These are phyloP conservation scores for Uromys caudimaculatus DNA, from an alignment of 2,797 vertebrate species.

Conservation along the genomic window DNA sequence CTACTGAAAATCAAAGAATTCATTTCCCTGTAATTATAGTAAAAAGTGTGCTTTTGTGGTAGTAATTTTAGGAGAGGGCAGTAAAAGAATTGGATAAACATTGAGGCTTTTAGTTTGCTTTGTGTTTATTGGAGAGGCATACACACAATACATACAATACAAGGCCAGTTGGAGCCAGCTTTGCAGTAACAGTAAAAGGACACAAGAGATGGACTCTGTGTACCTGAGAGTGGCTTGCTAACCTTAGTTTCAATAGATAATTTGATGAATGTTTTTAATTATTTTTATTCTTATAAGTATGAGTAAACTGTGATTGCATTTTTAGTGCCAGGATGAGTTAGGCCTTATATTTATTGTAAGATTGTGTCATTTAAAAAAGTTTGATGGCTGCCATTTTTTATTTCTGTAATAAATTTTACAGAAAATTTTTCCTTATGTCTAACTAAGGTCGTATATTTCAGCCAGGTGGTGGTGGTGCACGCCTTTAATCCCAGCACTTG, in stretches of 20 bases:
- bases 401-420: conserved; percentile 52
- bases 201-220: background rate
- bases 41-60: background rate
- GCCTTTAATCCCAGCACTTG: background rate
- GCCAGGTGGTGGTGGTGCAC: background rate
- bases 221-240: background rate
- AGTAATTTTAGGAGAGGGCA: conserved; percentile 7
- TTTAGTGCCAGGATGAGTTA: background rate
- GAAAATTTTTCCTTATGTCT: conserved; percentile 46
- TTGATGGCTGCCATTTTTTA: background rate
- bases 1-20: conserved; percentile 37
- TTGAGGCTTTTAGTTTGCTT: conserved; percentile 17
- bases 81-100: background rate
- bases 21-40: background rate
- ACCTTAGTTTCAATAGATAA: background rate
- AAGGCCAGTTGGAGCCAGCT: background rate
- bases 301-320: background rate
- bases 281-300: conserved; percentile 5
- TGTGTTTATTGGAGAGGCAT: conserved; percentile 41
- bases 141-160: background rate
- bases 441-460: conserved; percentile 41
- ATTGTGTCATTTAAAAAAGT: background rate
- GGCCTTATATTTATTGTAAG: background rate
- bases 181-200: background rate
- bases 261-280: background rate